These are phyloP conservation scores for Pedionomus torquatus DNA, from an alignment of 2,113 vertebrate genomes.

Conservation along the genomic window DNA sequence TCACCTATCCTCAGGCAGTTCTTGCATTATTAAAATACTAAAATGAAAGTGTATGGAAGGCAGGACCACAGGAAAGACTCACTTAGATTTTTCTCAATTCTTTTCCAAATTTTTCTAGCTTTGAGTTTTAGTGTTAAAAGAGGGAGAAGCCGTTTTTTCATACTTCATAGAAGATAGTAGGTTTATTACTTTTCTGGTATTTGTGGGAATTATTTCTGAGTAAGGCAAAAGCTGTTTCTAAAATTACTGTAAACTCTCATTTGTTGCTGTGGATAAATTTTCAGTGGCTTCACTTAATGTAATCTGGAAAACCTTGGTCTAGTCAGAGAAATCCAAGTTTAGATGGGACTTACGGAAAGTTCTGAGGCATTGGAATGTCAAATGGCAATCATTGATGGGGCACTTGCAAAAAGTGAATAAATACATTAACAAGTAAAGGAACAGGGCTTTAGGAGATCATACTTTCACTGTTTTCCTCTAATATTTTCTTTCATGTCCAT, in stretches of 20 bases:
- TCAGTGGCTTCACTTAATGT: neutral
- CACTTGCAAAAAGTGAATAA: neutral
- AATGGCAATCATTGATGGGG: neutral
- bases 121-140: neutral
- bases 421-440: neutral
- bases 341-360: neutral
- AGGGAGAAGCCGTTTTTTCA: neutral
- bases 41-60: neutral
- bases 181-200: neutral
- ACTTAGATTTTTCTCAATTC: neutral
- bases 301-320: neutral
- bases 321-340: neutral
- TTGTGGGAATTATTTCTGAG: neutral
- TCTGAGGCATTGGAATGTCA: neutral
- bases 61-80: neutral
- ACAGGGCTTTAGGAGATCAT: neutral
- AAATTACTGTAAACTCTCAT: neutral
- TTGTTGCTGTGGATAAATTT: neutral
- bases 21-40: neutral
- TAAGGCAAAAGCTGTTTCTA: neutral
- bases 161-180: neutral
- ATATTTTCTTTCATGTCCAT: neutral
- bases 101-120: neutral
- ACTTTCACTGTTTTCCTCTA: neutral
- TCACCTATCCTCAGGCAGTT: neutral